phyloP scores from a whole-genome alignment of 2,888 invertebrate species.

The Pachycephus smyrnensis region DNA sequence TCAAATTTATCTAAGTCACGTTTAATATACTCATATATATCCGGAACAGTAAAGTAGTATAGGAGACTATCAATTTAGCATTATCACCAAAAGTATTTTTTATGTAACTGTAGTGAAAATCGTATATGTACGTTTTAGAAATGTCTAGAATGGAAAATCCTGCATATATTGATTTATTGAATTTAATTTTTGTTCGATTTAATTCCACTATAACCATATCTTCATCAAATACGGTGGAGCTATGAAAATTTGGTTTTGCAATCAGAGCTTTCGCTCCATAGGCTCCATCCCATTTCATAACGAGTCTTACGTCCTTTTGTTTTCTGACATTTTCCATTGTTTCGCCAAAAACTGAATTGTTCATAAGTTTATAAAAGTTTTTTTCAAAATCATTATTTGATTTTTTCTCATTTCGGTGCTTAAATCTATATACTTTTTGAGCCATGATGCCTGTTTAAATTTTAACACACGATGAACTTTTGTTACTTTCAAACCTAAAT shows the following conservation, averaged over 20 bases:
- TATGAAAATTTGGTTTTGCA: constrained; percentile 53
- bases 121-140: constrained; percentile 59
- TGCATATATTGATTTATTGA: constrained; percentile 61
- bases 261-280: constrained; percentile 51
- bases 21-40: constrained; percentile 52
- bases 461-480: constrained; percentile 54
- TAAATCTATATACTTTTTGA: constrained; percentile 58
- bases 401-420: constrained; percentile 54
- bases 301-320: constrained; percentile 48
- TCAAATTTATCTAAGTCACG: constrained; percentile 44
- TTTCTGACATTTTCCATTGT: constrained; percentile 56
- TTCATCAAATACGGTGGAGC: constrained; percentile 48
- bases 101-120: constrained; percentile 57
- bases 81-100: constrained; percentile 32
- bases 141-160: constrained; percentile 61
- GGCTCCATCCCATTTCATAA: constrained; percentile 50
- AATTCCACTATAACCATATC: constrained; percentile 57
- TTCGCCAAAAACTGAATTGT: constrained; percentile 61
- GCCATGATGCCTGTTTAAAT: constrained; percentile 59
- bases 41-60: constrained; percentile 51
- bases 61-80: constrained; percentile 38
- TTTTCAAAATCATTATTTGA: constrained; percentile 57
- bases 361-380: constrained; percentile 61
- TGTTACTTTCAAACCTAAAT: constrained; percentile 40
- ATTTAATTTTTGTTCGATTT: constrained; percentile 38